Conservation (phyloP, 1,140 invertebrate genomes). For the Leguminivora glycinivorella region DNA sequence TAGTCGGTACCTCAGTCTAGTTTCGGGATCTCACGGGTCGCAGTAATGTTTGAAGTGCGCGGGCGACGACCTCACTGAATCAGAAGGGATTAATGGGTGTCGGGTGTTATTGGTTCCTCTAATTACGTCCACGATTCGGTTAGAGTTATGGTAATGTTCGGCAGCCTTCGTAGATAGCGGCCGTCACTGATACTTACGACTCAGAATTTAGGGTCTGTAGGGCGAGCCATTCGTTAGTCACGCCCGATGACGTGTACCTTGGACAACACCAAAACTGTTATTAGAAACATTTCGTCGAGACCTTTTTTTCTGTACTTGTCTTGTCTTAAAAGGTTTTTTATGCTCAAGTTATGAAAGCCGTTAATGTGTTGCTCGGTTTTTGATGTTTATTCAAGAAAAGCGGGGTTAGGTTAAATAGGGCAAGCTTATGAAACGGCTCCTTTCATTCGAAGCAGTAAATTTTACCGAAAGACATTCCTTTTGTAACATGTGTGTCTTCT, state of each 20-base stretch:
- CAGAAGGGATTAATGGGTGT: constrained; percentile 69
- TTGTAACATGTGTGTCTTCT: constrained; percentile 53
- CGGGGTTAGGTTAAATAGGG: constrained; percentile 31
- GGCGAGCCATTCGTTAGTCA: constrained; percentile 78
- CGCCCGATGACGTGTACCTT: constrained; percentile 78
- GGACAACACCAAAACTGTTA: constrained; percentile 78
- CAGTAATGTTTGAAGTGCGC: constrained; percentile 53
- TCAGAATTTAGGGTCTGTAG: constrained; percentile 78
- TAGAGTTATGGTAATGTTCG: constrained; percentile 75
- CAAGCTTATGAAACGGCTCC: constrained; percentile 16
- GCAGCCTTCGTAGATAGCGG: constrained; percentile 63
- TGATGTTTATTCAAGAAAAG: constrained; percentile 36
- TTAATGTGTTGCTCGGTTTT: constrained; percentile 39
- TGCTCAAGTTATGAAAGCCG: constrained; percentile 38
- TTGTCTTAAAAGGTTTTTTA: constrained; percentile 66
- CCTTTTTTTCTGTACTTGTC: constrained; percentile 58
- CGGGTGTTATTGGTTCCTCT: constrained; percentile 70
- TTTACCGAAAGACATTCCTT: constrained; percentile 59
- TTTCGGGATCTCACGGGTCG: constrained; percentile 49
- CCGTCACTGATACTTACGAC: constrained; percentile 76
- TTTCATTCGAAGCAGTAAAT: constrained; percentile 45
- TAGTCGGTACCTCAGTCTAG: no score
- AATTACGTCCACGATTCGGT: constrained; percentile 69
- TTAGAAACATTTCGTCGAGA: constrained; percentile 64
- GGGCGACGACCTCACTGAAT: constrained; percentile 64